Evolutionary conservation across 2,888 invertebrate species (phyloP), one percentile per base, ranked within the genome.

Genomic region (Archips xylosteana): DNA sequence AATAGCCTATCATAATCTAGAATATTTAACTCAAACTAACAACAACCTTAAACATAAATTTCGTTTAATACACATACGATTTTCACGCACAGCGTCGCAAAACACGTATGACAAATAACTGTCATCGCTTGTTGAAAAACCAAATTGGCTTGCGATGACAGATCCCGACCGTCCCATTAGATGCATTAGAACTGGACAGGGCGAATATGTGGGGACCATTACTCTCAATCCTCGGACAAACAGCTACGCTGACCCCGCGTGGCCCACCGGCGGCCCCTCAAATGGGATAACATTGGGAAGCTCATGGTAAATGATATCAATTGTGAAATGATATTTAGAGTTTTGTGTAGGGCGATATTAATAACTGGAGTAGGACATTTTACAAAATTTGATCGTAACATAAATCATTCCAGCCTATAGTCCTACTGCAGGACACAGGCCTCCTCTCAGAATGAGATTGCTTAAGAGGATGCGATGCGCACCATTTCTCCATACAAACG

Each of bases 161-260:
- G 73, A 79, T 78, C 65, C 62, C 61, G 62, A 65, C 76, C 83
- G 78, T 84, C 82, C 84, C 84, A 85, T 85, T 85, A 85, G 80
- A 75, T 74, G 77, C 78, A 78, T 77, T 78, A 79, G 76, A 72
- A 72, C 45, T 61, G 76, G 67, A 61, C 32, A 62, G 54, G 75
- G 47, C 75, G 80, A 49, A 81, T 82, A 84, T 82, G 81, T 80
- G 81, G 70, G 70, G 76, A 73, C 83, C 82, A 84, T 84, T 84
- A 84, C 80, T 80, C 81, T 76, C 78, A 80, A 84, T 82, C 78
- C 75, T 75, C 74, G 76, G 76, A 78, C 80, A 82, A 81, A 81
- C 82, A 83, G 83, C 80, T 3, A 80, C 78, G 76, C 71, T 70
- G 77, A 76, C 77, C 79, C 77, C 76, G 74, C 75, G 74, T 64